Base-by-base conservation (phyloP, 1,140 invertebrate species). In the Tetramorium simillimum region DNA sequence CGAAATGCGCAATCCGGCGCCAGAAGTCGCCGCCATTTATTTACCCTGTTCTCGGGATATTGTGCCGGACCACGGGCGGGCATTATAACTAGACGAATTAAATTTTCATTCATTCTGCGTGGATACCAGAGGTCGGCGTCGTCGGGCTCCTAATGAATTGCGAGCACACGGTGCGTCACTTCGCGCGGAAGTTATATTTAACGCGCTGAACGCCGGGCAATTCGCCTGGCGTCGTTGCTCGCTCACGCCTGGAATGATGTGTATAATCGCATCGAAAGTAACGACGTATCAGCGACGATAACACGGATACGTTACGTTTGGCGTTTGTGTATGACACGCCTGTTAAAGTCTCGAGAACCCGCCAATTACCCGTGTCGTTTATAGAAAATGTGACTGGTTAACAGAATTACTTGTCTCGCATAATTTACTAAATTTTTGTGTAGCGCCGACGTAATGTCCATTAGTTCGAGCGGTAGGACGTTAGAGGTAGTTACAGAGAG, bases 181-280 rank as follows among this genome's bases (percentile, higher is more conserved):
- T 85, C 21, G 73, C 60, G 62, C 73, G 69, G 80, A 84, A 73
- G 80, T 73, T 84, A 73, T 84, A 84, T 84, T 84, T 84, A 75
- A 84, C 80, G 56, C 21, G 80, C 24, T 46, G 18, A 73, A 58
- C 53, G 24, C n/a, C 51, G 21, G 21, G 46, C 78, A 58, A 58
- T 72, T 33, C 78, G 21, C 63, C 63, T 16, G 51, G 10, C 37
- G 58, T 72, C 37, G 58, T 72, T n/a, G 24, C 53, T 82, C 24
- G 53, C 53, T 56, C 80, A 24, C 80, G 53, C 21, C 28, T 69
- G 28, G n/a, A n/a, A 21, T 16, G n/a, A 37, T 49, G 46, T 12
- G 37, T 56, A 56, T 82, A 82, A 82, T 82, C 40, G 33, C 24
- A 16, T 73, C 14, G 40, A 73, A 73, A 73, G 73, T 73, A 73